phyloP scores from a whole-genome alignment of 2,797 vertebrate genomes.

The Scleropages formosus region DNA sequence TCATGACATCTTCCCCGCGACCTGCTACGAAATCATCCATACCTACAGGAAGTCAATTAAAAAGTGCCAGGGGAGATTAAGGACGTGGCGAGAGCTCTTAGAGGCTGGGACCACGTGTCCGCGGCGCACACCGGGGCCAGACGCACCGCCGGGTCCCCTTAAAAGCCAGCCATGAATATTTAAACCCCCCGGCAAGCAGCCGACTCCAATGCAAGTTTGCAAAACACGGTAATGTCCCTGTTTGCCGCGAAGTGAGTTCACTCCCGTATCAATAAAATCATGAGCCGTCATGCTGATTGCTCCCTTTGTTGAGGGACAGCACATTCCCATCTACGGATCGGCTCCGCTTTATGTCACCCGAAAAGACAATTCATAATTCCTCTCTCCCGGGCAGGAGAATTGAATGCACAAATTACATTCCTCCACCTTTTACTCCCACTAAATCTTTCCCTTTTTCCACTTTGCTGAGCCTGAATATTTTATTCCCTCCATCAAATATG shows the following conservation, averaged over 20 bases:
- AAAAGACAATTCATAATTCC: conserved; percentile 81
- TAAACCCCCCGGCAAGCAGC: conserved; percentile 69
- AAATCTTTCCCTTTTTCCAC: conserved; percentile 99
- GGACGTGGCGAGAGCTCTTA: conserved; percentile 72
- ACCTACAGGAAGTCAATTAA: conserved; percentile 79
- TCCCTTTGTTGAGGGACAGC: conserved; percentile 86
- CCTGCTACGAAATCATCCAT: conserved; percentile 74
- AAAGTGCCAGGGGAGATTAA: conserved; percentile 76
- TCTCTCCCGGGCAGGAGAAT: conserved; percentile 75
- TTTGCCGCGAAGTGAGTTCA: conserved; percentile 75
- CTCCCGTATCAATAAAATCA: conserved; percentile 81
- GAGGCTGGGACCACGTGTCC: conserved; percentile 66
- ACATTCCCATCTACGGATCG: conserved; percentile 82
- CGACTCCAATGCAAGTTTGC: conserved; percentile 78
- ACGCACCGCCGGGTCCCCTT: conserved; percentile 66
- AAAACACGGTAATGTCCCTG: conserved; percentile 81
- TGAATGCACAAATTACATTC: conserved; percentile 96
- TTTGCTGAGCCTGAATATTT: conserved; percentile 99
- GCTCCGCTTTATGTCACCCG: conserved; percentile 76
- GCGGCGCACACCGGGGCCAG: conserved; percentile 54
- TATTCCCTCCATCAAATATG: conserved; percentile 99
- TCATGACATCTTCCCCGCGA: conserved; percentile 67
- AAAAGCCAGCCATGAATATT: conserved; percentile 79
- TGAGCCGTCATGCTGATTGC: conserved; percentile 75
- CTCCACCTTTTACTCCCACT: conserved; percentile 99